Conservation (phyloP, 2,113 vertebrate species). For the Morone saxatilis region DNA sequence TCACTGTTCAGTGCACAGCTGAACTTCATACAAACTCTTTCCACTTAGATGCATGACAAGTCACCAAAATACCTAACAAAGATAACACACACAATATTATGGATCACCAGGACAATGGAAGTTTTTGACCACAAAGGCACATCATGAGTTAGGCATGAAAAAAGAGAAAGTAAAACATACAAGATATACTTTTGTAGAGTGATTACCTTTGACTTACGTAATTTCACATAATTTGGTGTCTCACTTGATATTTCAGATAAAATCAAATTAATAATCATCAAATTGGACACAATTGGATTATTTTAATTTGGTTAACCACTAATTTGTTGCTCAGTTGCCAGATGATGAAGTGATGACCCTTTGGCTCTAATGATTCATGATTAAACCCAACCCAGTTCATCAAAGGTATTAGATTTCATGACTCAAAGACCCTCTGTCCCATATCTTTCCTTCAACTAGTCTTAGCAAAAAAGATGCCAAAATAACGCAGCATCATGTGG, state of each 20-base stretch:
- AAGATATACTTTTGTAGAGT: not conserved
- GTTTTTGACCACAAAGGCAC: not conserved
- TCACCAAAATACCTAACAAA: not conserved
- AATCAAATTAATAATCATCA: not conserved
- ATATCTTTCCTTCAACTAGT: not conserved
- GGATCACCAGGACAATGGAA: not conserved
- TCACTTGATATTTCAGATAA: not conserved
- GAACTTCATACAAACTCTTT: not conserved
- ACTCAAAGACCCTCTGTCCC: not conserved
- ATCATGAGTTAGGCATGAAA: not conserved
- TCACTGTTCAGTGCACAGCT: too few species aligned
- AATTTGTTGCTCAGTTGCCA: not conserved
- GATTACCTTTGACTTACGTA: not conserved
- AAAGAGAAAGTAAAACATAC: not conserved
- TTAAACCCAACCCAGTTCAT: not conserved
- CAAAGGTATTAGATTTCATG: not conserved
- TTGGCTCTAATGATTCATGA: not conserved
- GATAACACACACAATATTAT: not conserved
- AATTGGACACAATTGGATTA: not conserved
- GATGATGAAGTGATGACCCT: not conserved
- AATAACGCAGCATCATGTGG: not conserved
- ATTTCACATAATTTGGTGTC: conserved; percentile 3
- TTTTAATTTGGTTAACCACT: not conserved
- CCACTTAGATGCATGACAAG: not conserved
- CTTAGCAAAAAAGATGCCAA: not conserved